Conservation (phyloP, 2,113 vertebrate species). For the Recurvirostra avosetta region DNA sequence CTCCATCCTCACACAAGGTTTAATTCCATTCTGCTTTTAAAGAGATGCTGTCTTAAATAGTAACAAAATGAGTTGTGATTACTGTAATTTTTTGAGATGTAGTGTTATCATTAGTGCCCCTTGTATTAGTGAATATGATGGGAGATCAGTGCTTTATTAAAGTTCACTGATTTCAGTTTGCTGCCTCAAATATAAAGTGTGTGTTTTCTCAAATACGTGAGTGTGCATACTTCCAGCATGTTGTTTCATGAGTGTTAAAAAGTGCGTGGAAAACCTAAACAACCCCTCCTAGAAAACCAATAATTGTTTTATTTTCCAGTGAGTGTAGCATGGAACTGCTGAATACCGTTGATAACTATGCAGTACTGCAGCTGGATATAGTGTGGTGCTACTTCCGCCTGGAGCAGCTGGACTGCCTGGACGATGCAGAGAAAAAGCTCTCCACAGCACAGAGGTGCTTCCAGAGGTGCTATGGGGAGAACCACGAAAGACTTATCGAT, state of each 20-base stretch:
- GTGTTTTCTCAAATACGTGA: background rate
- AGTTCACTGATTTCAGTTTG: background rate
- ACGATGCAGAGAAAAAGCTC: slow-evolving; percentile 83
- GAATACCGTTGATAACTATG: slow-evolving; percentile 88
- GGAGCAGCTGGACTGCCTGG: slow-evolving; percentile 84
- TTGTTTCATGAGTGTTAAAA: background rate
- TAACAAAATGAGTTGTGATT: background rate
- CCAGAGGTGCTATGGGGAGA: slow-evolving; percentile 87
- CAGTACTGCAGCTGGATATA: slow-evolving; percentile 93
- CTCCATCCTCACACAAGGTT: background rate
- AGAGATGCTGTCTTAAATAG: background rate
- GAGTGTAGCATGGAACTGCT: slow-evolving; percentile 83
- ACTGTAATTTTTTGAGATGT: background rate
- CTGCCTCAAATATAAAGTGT: rapidly evolving
- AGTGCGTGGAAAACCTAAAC: background rate
- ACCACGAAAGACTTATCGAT: slow-evolving; percentile 83
- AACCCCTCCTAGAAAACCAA: background rate
- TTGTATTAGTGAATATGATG: background rate
- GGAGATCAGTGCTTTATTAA: background rate
- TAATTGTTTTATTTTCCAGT: slow-evolving; percentile 59
- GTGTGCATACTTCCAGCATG: background rate
- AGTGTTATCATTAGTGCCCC: background rate
- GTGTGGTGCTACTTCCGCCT: slow-evolving; percentile 92
- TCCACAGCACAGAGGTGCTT: slow-evolving; percentile 85
- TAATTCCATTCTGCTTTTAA: background rate